These are phyloP conservation scores for Agrochola litura DNA, from an alignment of 2,888 invertebrate genomes.

Conservation along the genomic window DNA sequence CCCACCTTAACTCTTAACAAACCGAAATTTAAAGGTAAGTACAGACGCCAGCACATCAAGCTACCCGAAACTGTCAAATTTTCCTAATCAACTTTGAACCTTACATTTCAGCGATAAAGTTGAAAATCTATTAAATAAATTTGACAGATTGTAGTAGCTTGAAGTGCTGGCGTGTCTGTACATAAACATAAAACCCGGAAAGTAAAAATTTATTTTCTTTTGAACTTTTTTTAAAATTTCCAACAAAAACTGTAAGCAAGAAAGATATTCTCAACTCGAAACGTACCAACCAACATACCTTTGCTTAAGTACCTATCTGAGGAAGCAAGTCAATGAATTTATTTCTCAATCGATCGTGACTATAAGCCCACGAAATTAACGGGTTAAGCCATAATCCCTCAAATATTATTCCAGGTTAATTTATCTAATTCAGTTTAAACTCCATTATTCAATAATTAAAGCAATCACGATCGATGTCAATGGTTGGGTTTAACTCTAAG, in stretches of 20 bases:
- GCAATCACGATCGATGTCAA: conserved; percentile 55
- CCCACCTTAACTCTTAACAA: too few relatives aligned
- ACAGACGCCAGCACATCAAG: too few relatives aligned
- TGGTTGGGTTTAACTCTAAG: conserved; percentile 37
- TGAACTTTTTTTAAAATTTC: neutral
- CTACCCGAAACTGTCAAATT: too few relatives aligned
- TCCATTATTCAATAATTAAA: conserved; percentile 61
- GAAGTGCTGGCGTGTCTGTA: too few relatives aligned
- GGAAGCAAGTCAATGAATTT: conserved; percentile 12
- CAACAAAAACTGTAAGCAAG: neutral
- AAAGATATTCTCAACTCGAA: neutral
- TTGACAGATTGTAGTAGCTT: too few relatives aligned
- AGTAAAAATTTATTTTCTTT: neutral
- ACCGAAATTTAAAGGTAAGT: too few relatives aligned
- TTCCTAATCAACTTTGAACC: too few relatives aligned
- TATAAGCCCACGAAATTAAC: conserved; percentile 51
- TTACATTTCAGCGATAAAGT: too few relatives aligned
- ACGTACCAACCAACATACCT: neutral
- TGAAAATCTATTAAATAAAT: too few relatives aligned
- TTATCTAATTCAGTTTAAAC: conserved; percentile 67
- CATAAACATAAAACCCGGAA: neutral
- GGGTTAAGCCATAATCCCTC: conserved; percentile 45
- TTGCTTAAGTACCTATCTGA: neutral
- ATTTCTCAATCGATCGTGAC: conserved; percentile 59
- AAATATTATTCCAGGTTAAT: conserved; percentile 68